Evolutionary conservation across 2,113 vertebrate genomes (phyloP), one percentile per base, ranked within the genome.

Genomic region (Microtus oregoni): DNA sequence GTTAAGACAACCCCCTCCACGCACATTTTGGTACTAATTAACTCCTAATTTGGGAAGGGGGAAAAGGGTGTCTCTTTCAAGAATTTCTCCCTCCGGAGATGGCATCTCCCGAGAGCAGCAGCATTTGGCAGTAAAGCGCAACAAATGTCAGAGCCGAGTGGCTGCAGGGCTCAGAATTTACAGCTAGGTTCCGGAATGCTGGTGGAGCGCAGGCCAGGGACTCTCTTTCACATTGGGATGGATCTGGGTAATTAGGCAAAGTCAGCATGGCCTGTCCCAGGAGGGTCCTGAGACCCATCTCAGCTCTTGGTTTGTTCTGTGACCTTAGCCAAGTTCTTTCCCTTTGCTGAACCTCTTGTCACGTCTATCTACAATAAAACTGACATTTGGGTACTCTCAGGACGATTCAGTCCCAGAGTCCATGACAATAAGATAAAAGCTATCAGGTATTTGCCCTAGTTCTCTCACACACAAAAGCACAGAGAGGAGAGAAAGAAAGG

Each of bases 101-200:
- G 96, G 96, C 96, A 96, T 97, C 97, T 95, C 88, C 88, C 0
- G 38, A 96, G 38, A 96, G 95, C 67, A 92, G 96, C 87, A 97
- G 93, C 97, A 58, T 97, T 97, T 97, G 97, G 97, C 96, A 92
- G 94, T 85, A 96, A 97, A 97, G 96, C 92, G 55, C 97, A 97
- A 96, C 97, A 97, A 96, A 96, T 94, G 97, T 97, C 95, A 78
- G 81, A 38, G n/a, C 50, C 44, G 97, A 94, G 92, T 41, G 92
- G 95, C 96, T 67, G 91, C 94, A 83, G 96, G 89, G 92, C 95
- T 92, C 4, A 0, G 90, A 95, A 96, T 97, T 98, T 97, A 98
- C 12, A 6, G 32, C 85, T 77, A 0, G 47, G 90, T 96, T 98
- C 97, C 92, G 92, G 97, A 97, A 96, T 78, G 95, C 94, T 92